These are phyloP conservation scores for Drosophila pandora DNA, from an alignment of 1,140 invertebrate genomes.

Conservation along the genomic window DNA sequence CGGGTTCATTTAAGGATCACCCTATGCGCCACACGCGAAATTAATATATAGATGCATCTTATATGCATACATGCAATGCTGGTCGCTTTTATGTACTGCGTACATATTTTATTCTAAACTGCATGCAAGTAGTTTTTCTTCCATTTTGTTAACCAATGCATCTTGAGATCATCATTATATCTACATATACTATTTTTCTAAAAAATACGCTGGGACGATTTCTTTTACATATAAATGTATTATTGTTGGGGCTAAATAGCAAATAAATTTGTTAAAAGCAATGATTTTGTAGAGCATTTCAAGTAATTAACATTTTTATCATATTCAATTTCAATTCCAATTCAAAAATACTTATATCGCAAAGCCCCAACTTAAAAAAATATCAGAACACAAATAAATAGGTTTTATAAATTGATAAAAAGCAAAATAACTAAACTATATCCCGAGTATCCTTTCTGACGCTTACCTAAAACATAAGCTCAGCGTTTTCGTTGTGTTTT, in stretches of 20 bases:
- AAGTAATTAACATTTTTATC: neutral
- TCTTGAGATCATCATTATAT: neutral
- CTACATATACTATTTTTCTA: neutral
- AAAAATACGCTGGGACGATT: neutral
- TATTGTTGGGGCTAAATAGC: neutral
- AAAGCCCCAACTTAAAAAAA: neutral
- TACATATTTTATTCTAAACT: neutral
- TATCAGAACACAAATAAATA: no score
- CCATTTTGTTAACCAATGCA: neutral
- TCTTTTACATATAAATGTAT: neutral
- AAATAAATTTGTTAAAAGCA: neutral
- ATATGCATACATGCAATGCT: neutral
- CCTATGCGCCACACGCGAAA: no score
- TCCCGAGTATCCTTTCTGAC: neutral
- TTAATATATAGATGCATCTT: neutral
- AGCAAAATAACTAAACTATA: no score
- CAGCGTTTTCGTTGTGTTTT: neutral
- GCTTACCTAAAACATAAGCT: no score
- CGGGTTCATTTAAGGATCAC: neutral
- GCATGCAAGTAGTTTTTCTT: conserved; percentile 1
- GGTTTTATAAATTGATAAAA: no score
- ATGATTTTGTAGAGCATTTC: neutral
- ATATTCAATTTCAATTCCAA: no score
- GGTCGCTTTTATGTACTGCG: neutral
- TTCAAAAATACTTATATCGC: neutral